Conservation (phyloP, 2,797 vertebrate genomes). For the Cuculus canorus region DNA sequence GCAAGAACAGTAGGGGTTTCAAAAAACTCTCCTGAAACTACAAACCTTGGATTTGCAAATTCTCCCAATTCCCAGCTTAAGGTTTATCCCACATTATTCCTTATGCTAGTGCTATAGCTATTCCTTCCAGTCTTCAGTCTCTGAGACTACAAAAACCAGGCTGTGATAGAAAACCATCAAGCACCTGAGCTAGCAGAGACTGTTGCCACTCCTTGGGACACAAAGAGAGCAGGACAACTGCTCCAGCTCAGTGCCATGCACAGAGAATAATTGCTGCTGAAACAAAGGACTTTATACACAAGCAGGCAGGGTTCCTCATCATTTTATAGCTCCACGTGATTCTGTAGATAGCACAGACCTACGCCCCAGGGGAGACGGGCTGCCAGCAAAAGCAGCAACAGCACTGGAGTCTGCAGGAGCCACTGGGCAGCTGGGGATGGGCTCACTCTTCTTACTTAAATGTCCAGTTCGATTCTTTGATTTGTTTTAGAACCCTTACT, state of each 20-base stretch:
- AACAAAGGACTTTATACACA: not conserved
- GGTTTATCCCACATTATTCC: not conserved
- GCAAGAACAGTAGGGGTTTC: not conserved
- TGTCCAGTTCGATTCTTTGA: not conserved
- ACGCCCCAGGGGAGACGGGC: not conserved
- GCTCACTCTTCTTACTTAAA: not conserved
- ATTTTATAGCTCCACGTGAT: not conserved
- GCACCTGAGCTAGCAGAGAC: not conserved
- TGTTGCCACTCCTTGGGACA: not conserved
- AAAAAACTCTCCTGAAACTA: not conserved
- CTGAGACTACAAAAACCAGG: not conserved
- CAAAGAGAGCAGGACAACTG: not conserved
- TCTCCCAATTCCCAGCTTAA: not conserved
- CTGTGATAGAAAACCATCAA: not conserved
- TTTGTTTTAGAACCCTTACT: not conserved
- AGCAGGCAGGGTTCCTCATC: not conserved
- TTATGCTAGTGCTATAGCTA: not conserved
- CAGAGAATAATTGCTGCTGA: accelerated
- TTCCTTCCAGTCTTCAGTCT: not conserved
- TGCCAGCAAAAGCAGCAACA: not conserved
- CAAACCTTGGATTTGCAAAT: not conserved
- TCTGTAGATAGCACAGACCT: not conserved
- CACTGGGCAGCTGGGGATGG: not conserved
- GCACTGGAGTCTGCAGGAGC: not conserved
- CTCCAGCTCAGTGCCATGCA: not conserved